These are phyloP conservation scores for Helicoverpa assulta DNA, from an alignment of 2,888 invertebrate species.

Conservation along the genomic window DNA sequence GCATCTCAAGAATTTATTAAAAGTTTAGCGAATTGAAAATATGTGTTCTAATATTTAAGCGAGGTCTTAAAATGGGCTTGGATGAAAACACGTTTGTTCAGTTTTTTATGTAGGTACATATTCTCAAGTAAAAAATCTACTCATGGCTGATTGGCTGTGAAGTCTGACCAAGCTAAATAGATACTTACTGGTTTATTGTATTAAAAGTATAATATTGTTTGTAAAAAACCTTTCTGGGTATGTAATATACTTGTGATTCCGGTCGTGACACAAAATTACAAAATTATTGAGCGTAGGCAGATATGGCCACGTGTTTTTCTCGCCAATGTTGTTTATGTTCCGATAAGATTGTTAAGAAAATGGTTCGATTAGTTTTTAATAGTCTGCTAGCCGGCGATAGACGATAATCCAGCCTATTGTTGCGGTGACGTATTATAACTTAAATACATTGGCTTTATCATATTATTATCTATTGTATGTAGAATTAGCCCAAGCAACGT, in stretches of 20 bases:
- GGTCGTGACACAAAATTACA: slow-evolving; percentile 2
- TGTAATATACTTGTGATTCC: neutral
- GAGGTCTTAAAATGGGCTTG: slow-evolving; percentile 1
- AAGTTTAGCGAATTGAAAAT: neutral
- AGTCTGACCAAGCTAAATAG: neutral
- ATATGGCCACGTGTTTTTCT: slow-evolving; percentile 39
- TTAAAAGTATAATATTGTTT: slow-evolving; percentile 7
- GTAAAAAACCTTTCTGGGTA: neutral
- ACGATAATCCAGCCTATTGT: slow-evolving; percentile 18
- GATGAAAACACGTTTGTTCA: neutral
- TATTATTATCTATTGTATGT: neutral
- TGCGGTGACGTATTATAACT: slow-evolving; percentile 13
- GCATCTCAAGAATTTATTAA: neutral
- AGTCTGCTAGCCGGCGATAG: slow-evolving; percentile 18
- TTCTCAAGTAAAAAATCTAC: slow-evolving; percentile 26
- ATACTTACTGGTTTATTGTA: neutral
- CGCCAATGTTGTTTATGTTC: slow-evolving; percentile 33
- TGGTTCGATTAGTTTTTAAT: slow-evolving; percentile 23
- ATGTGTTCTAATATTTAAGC: slow-evolving; percentile 18
- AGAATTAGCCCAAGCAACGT: neutral
- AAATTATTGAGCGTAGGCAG: slow-evolving; percentile 10
- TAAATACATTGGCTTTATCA: neutral
- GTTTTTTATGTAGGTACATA: neutral
- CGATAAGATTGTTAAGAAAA: slow-evolving; percentile 44
- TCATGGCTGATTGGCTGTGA: neutral